phyloP scores from a whole-genome alignment of 2,113 vertebrate genomes.

The Ageneiosus marmoratus region DNA sequence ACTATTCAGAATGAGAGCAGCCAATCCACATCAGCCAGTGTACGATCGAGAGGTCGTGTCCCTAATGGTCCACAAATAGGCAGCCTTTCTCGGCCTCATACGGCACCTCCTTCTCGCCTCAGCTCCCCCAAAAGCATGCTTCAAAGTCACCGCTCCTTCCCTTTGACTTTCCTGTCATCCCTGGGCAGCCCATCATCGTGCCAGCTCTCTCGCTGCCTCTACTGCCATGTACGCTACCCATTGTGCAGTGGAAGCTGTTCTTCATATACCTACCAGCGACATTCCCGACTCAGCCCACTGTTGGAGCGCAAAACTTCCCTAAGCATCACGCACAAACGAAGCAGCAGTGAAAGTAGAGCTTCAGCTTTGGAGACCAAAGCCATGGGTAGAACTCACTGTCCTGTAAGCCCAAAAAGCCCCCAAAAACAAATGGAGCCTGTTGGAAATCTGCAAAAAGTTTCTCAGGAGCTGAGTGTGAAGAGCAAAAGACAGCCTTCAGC shows the following conservation, averaged over 20 bases:
- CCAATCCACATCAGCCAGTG: conserved; percentile 53
- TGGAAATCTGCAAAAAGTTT: conserved; percentile 64
- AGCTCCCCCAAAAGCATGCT: conserved; percentile 73
- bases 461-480: conserved; percentile 58
- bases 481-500: conserved; percentile 42
- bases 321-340: conserved; percentile 63
- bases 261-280: conserved; percentile 73
- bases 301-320: conserved; percentile 65
- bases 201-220: conserved; percentile 67
- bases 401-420: conserved; percentile 69
- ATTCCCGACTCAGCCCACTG: conserved; percentile 74
- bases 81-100: conserved; percentile 72
- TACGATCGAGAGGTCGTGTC: conserved; percentile 61
- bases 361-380: conserved; percentile 61
- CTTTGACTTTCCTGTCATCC: conserved; percentile 64
- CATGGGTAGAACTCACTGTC: conserved; percentile 62
- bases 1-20: conserved; percentile 80
- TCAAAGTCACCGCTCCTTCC: conserved; percentile 69
- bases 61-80: conserved; percentile 56
- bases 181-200: conserved; percentile 61
- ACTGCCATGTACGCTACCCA: conserved; percentile 74
- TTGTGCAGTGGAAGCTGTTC: conserved; percentile 77
- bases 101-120: conserved; percentile 73
- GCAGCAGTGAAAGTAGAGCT: conserved; percentile 74
- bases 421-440: conserved; percentile 67